Percentiles rank a stretch among this genome's conserved stretches.
These are phyloP conservation scores for Sander lucioperca DNA, from an alignment of 2,113 vertebrate genomes.

Conservation along the genomic window DNA sequence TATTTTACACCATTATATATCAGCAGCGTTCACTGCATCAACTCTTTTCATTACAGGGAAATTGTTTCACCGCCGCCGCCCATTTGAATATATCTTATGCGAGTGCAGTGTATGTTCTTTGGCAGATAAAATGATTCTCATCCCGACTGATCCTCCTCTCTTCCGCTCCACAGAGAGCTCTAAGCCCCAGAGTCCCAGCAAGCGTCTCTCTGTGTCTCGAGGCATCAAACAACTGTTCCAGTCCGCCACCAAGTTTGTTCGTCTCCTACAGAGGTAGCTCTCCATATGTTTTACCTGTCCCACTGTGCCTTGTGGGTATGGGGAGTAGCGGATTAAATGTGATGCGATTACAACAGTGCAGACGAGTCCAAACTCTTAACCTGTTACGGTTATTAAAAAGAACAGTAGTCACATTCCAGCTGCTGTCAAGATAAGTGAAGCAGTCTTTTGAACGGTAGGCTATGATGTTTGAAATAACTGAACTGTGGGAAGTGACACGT, in stretches of 20 bases:
- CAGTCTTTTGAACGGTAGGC: constrained; percentile 24
- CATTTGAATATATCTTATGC: constrained; percentile 24
- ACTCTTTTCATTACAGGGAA: constrained; percentile 3
- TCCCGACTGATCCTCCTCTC: constrained; percentile 39
- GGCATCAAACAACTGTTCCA: constrained; percentile 87
- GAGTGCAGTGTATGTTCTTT: constrained; percentile 24
- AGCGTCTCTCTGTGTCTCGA: constrained; percentile 82
- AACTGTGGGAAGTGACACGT: not conserved
- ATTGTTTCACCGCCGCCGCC: not conserved
- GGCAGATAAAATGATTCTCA: constrained; percentile 49
- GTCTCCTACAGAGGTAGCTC: constrained; percentile 83
- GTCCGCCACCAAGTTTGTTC: constrained; percentile 86
- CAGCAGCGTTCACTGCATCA: not conserved
- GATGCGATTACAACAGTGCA: constrained; percentile 28
- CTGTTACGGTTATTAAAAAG: constrained; percentile 40
- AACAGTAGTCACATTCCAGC: constrained; percentile 47
- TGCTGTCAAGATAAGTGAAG: constrained; percentile 22
- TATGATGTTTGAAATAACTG: constrained; percentile 25
- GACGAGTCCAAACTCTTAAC: constrained; percentile 21
- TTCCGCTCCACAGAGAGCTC: constrained; percentile 73
- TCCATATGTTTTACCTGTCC: constrained; percentile 48
- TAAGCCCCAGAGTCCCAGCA: constrained; percentile 76
- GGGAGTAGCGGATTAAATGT: constrained; percentile 33
- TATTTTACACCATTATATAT: not conserved
- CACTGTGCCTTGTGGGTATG: constrained; percentile 22